Base-by-base conservation (phyloP, 2,888 invertebrate species). In the Tillus elongatus region DNA sequence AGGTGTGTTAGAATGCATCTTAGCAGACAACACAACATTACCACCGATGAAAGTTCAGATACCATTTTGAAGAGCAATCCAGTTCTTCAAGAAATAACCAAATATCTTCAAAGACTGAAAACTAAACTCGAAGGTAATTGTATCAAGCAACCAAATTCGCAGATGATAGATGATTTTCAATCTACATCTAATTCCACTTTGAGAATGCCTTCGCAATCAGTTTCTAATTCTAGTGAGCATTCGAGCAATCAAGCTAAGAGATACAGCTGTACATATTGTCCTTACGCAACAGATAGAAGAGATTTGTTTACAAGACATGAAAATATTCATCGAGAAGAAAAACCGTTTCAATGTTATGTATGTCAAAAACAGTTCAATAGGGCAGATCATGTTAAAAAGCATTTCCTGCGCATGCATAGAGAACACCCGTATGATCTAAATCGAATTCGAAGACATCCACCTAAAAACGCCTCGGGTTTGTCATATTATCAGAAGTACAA, bases 351-450 rank as follows among this genome's bases (percentile, higher is more conserved):
- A 60, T 92, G 91, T 64, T 91, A 91, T 62, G 81, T 90, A 16
- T 91, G 91, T 60, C 79, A 83, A 60, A 90, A 91, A 65, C 88
- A 90, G 63, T 92, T 92, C 69, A 92, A 91, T 65, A 75, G 91
- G 35, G 91, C 91, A 26, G 91, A 92, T 65, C 91, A 92, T 61
- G 91, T 92, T 30, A 92, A 92, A 66, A 92, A 92, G 58, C 91
- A 92, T 64, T 91, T 91, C 57, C 69, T 89, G 47, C 73, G 91
- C 48, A 91, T 92, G 87, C 91, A 92, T 59, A 76, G 90, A 29
- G 91, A 90, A 53, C 81, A 88, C 60, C 80, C 81, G 1, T 92
- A 91, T 61, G 90, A 91, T 57, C 70, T 88, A 39, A 82, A 86
- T 53, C 77, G 83, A 57, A 88, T 88, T 54, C 71, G 86, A 39